Percentiles rank a stretch among this genome's conserved stretches.
phyloP scores from a whole-genome alignment of 2,888 invertebrate species.

The Dinocampus coccinellae region DNA sequence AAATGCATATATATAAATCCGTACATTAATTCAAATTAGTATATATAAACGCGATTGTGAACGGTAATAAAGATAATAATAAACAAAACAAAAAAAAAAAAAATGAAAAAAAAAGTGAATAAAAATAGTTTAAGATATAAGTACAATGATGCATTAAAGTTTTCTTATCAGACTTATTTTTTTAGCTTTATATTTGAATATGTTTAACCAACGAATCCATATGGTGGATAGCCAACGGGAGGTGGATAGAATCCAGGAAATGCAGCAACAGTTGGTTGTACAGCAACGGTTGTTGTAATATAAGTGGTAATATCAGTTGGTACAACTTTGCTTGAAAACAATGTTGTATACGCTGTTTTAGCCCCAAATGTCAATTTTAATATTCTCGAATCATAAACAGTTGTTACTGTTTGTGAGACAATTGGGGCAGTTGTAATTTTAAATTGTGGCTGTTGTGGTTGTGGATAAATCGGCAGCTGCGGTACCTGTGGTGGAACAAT shows the following conservation, averaged over 20 bases:
- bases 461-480: constrained; percentile 71
- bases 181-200: neutral
- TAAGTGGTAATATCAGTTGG: constrained; percentile 88
- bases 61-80: neutral
- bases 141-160: neutral
- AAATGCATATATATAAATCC: neutral
- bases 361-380: constrained; percentile 92
- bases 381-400: constrained; percentile 84
- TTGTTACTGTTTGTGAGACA: constrained; percentile 83
- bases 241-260: constrained; percentile 85
- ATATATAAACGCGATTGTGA: neutral
- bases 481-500: constrained; percentile 56
- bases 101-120: neutral
- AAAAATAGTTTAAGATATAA: neutral
- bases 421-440: constrained; percentile 84
- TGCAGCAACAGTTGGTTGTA: constrained; percentile 77
- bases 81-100: neutral
- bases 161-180: constrained; percentile 1
- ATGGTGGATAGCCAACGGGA: constrained; percentile 77
- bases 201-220: constrained; percentile 80
- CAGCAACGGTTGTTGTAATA: constrained; percentile 83
- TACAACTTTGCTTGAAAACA: constrained; percentile 85
- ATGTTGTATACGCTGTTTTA: constrained; percentile 88
- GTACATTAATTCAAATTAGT: too few species aligned
- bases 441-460: constrained; percentile 76